Evolutionary conservation across 1,140 invertebrate species (phyloP), one percentile per base, ranked within the genome.

Genomic region (Cryptotermes secundus): DNA sequence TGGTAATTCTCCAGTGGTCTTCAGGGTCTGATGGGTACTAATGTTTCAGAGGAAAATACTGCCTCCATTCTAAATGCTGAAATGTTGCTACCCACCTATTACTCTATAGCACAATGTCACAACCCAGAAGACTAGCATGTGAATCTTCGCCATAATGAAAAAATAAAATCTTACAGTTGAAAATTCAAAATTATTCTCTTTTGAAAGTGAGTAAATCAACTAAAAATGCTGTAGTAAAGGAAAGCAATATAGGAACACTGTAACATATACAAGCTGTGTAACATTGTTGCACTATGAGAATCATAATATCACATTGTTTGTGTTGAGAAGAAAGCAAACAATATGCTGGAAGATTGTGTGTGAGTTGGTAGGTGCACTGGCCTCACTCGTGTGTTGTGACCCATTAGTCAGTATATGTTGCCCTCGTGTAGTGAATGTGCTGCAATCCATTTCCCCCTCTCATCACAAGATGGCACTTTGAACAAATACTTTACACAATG

Each of bases 311-410:
- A 49, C 45, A 49, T 2, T 42, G 4, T 6, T 49, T 49, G 7
- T 49, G 45, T 49, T 38, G 80, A n/a, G 42, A 45, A 22, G 80
- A 26, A 81, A 49, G 80, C 35, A 38, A 49, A 31, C 53, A 49
- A 53, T n/a, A 34, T 34, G 12, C 42, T 45, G 12, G 22, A 49
- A 34, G 79, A 80, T 31, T 80, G 79, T 79, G 53, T 49, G 45
- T 34, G 45, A 14, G 45, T 12, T 34, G 53, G 34, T 12, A 34
- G 34, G 53, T 34, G 65, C 24, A 45, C 53, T 83, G 2, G 53
- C 38, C 83, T 84, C 83, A 84, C 83, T 84, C 83, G 42, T 84
- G 79, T 84, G 83, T 84, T 80, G 83, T 84, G 83, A 45, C 79
- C 83, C 82, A 72, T 38, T 72, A 82, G 81, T 82, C 80, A n/a